Evolutionary conservation across 2,888 invertebrate species (phyloP).

Genomic region (Penaeus monodon): DNA sequence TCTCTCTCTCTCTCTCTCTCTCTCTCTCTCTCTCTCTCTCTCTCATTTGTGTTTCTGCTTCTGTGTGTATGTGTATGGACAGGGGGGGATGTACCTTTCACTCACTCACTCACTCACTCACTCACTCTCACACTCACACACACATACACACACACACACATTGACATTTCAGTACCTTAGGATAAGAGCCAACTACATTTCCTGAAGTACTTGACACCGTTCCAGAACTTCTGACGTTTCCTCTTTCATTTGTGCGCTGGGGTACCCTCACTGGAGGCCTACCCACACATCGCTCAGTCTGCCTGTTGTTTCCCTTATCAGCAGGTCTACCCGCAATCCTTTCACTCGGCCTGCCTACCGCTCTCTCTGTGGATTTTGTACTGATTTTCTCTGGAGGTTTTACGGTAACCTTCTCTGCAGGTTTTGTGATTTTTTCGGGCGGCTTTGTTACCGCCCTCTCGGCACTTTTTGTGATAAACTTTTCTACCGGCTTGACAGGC

Average conservation of each 20-base stretch:
- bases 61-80: background rate
- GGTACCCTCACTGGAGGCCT: conserved; percentile 3
- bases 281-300: background rate
- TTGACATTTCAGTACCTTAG: too few species aligned
- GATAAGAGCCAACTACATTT: background rate
- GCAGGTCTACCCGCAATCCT: background rate
- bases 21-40: too few species aligned
- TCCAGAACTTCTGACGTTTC: conserved; percentile 1
- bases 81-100: too few species aligned
- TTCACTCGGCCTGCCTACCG: conserved; percentile 6
- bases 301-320: background rate
- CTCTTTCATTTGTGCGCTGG: conserved; percentile 20
- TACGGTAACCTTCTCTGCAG: conserved; percentile 29
- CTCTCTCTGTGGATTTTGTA: conserved; percentile 11
- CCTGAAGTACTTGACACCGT: conserved; percentile 2
- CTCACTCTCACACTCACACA: too few species aligned
- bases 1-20: too few species aligned
- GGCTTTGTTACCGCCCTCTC: too few species aligned
- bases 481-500: too few species aligned
- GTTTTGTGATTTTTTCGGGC: background rate
- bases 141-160: too few species aligned
- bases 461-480: too few species aligned
- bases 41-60: background rate
- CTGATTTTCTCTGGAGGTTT: conserved; percentile 37
- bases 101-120: too few species aligned